Evolutionary conservation across 2,113 vertebrate genomes (phyloP).

Genomic region (Anoplopoma fimbria): DNA sequence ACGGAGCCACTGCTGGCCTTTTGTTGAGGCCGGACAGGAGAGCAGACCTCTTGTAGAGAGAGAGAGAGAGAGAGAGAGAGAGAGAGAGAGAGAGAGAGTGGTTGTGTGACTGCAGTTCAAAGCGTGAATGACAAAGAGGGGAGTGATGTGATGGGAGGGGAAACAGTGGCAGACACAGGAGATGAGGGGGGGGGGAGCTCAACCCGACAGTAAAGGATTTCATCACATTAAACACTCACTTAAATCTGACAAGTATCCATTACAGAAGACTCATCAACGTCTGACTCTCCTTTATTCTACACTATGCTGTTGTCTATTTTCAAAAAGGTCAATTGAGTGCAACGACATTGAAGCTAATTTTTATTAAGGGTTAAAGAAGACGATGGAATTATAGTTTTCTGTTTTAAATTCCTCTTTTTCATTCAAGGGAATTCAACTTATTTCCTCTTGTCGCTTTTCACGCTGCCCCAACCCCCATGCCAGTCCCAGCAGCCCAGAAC

Average conservation of each 20-base stretch:
- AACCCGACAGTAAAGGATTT: constrained; percentile 35
- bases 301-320: neutral
- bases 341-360: constrained; percentile 7
- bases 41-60: constrained; percentile 50
- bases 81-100: too few relatives aligned
- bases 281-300: neutral
- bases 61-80: constrained; percentile 11
- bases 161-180: constrained; percentile 20
- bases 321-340: constrained; percentile 18
- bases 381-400: neutral
- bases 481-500: constrained; percentile 31
- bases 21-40: constrained; percentile 53
- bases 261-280: neutral
- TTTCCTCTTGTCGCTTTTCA: constrained; percentile 19
- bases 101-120: constrained; percentile 60
- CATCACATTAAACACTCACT: constrained; percentile 23
- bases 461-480: constrained; percentile 51
- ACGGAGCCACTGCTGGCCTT: constrained; percentile 55
- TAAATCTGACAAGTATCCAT: constrained; percentile 18
- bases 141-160: constrained; percentile 55
- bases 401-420: constrained; percentile 5
- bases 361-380: neutral
- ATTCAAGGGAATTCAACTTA: constrained; percentile 25
- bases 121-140: constrained; percentile 75
- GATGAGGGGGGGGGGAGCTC: constrained; percentile 30